Evolutionary conservation across 2,888 invertebrate species (phyloP), one percentile per base, ranked within the genome.

Genomic region (Antheraea yamamai): DNA sequence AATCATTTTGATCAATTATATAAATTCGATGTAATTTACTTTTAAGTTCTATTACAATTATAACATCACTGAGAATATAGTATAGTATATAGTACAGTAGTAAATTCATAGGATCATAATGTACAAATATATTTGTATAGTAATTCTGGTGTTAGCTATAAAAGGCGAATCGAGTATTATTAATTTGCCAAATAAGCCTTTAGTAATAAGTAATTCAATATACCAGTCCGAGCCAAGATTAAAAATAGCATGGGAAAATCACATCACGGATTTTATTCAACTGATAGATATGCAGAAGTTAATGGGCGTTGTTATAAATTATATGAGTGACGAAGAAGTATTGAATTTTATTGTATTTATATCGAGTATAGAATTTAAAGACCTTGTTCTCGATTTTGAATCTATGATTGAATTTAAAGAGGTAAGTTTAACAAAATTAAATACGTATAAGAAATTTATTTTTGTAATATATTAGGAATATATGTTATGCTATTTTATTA

Each of bases 351-450:
- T 85, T 0, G 78, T 77, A 18, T 87, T 89, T 72, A 20, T 87
- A 8, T 55, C 83, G 0, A 84, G 87, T 73, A 78, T 83, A 0
- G 77, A 86, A 64, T 85, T 88, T 75, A 81, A 82, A 73, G 78
- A 85, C 52, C 70, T 85, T 2, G 66, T 88, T 47, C 78, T 77
- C 78, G 84, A 88, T 23, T 82, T 88, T 71, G 85, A 88, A 77
- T 78, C 81, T 26, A 80, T 87, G 64, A 79, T 80, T 7, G 88
- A 88, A 77, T 88, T 88, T 79, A 84, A 84, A 77, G 87, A 88
- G 88, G 88, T 89, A 79, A 81, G 79, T 35, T 35, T 23, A 23
- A 61, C n/a, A 61, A 23, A 4, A 58, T 6, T n/a, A 58, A 55
- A 16, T 7, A 58, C n/a, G 1, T 20, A n/a, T 58, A 58, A 20